These are phyloP conservation scores for Tortricodes alternella DNA, from an alignment of 2,888 invertebrate species.

Conservation along the genomic window DNA sequence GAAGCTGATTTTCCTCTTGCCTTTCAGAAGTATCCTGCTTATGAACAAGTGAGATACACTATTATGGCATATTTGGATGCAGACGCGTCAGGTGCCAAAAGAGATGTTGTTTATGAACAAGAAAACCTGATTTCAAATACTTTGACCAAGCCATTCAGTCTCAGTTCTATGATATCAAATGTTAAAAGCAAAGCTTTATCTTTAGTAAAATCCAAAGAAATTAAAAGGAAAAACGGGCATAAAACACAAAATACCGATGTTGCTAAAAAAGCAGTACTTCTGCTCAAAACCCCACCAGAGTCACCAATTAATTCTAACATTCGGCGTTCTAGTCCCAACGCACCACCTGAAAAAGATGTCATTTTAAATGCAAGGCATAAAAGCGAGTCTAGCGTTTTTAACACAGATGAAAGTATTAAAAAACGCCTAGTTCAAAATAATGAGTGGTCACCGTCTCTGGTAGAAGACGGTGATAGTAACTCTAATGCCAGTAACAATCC, in stretches of 20 bases:
- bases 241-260: conserved; percentile 50
- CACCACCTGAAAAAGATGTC: conserved; percentile 1
- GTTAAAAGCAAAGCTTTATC: conserved; percentile 80
- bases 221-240: conserved; percentile 45
- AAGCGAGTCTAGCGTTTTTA: not conserved
- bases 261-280: conserved; percentile 55
- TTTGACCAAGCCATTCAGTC: conserved; percentile 52
- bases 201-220: conserved; percentile 70
- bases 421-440: conserved; percentile 20
- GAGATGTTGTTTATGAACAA: conserved; percentile 41
- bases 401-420: not conserved
- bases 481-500: conserved; percentile 52
- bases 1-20: too few species aligned
- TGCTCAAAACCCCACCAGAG: conserved; percentile 63
- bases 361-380: not conserved
- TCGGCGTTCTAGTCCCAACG: conserved; percentile 34
- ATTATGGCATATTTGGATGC: conserved; percentile 72
- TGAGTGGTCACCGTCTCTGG: conserved; percentile 24
- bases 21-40: conserved; percentile 75
- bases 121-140: conserved; percentile 61
- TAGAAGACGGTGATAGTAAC: conserved; percentile 36
- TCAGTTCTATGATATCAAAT: conserved; percentile 76
- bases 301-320: conserved; percentile 56
- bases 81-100: conserved; percentile 49
- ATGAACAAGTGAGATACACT: conserved; percentile 71